Base-by-base conservation (phyloP, 2,113 vertebrate species). In the Siniperca chuatsi region DNA sequence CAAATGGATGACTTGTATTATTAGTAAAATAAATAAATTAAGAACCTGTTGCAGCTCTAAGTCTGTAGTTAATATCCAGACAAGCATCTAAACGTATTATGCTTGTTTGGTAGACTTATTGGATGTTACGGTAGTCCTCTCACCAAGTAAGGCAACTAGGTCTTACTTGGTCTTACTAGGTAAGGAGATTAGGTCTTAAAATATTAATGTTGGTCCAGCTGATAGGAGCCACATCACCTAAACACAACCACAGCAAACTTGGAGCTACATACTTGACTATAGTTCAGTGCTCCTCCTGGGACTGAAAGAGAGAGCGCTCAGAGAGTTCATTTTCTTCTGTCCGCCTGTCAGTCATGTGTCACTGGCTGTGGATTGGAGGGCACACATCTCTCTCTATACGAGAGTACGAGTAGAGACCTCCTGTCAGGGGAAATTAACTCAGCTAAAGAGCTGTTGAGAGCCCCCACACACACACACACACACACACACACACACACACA, bases 401-500 rank as follows among this genome's bases (percentile, higher is more conserved):
- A 55, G 46, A 72, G 69, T 33, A 48, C 1, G 2, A 58, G 77
- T 37, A 35, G 69, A 84, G 66, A 55, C 77, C 72, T 78, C 67
- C 81, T 42, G 67, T 85, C 89, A 81, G 69, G 88, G 90, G 84
- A 89, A 87, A 87, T 92, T 83, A 88, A 86, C 61, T 84, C 80
- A 72, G 23, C 29, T 70, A 65, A 66, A 80, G 42, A 55, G 50
- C 46, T 57, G 60, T 46, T 16, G 16, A 79, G 54, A 69, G 1
- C 23, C 2, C 55, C 1, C 55, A 12, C 64, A 61, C 33, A n/a
- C 33, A 21, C 29, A n/a, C 35, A 13, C 29, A 37, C 48, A 12
- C 64, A 40, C 70, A 68, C 48, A 50, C 48, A 35, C 44, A 44
- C 44, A 55, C 57, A 37, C 50, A 20, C 58, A 12, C 35, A 13